Evolutionary conservation across 2,888 invertebrate genomes (phyloP).

Genomic region (Xanthia icteritia): DNA sequence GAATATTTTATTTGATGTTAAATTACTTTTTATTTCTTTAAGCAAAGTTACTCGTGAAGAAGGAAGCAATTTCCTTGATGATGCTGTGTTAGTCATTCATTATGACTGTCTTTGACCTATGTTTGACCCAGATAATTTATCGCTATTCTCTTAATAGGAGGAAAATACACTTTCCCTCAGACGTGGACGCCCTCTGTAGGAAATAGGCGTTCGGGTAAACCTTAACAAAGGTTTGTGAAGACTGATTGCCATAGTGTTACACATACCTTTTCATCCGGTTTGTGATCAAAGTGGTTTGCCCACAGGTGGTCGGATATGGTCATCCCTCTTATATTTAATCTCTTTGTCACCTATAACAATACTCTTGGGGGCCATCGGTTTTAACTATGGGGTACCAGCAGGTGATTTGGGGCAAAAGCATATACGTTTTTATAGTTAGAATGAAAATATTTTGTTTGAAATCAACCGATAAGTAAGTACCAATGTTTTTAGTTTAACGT

Average conservation of each 20-base stretch:
- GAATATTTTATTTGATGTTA: slow-evolving; percentile 22
- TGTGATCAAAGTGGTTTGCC: slow-evolving; percentile 41
- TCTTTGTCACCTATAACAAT: slow-evolving; percentile 24
- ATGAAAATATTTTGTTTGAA: neutral
- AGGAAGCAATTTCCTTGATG: slow-evolving; percentile 32
- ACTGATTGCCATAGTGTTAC: slow-evolving; percentile 46
- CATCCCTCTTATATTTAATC: slow-evolving; percentile 29
- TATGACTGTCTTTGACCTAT: slow-evolving; percentile 36
- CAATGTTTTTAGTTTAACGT: neutral
- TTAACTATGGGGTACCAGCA: neutral
- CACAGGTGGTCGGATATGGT: slow-evolving; percentile 37
- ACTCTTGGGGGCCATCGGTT: slow-evolving; percentile 1
- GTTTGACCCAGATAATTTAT: slow-evolving; percentile 56
- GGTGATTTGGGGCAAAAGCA: neutral
- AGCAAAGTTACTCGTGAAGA: slow-evolving; percentile 12
- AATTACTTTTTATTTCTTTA: slow-evolving; percentile 11
- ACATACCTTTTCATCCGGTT: slow-evolving; percentile 31
- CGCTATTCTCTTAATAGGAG: slow-evolving; percentile 28
- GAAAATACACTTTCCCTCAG: slow-evolving; percentile 33
- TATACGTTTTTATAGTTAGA: neutral
- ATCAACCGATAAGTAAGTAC: neutral
- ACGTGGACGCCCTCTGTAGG: slow-evolving; percentile 7
- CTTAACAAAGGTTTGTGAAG: slow-evolving; percentile 46
- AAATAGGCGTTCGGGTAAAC: slow-evolving; percentile 39
- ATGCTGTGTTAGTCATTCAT: slow-evolving; percentile 27